Evolutionary conservation across 2,113 vertebrate species (phyloP).

Genomic region (Myanophis thanlyinensis): DNA sequence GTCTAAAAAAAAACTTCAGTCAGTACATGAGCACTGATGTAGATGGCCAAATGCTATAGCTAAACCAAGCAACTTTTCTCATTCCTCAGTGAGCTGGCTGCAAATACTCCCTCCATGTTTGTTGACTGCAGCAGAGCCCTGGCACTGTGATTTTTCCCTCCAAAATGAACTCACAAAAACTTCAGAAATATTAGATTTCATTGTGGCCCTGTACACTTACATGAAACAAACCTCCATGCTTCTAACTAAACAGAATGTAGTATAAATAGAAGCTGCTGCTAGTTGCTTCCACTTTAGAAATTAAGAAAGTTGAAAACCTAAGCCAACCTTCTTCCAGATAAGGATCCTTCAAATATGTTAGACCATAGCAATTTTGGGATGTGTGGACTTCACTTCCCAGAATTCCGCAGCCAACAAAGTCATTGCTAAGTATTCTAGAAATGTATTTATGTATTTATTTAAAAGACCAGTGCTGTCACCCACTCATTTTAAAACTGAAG

Average conservation of each 20-base stretch:
- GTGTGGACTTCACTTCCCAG: background rate
- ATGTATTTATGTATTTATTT: background rate
- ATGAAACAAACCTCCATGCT: background rate
- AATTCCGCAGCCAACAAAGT: background rate
- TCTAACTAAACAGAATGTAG: background rate
- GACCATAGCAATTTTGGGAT: background rate
- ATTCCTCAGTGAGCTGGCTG: background rate
- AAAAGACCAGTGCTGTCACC: background rate
- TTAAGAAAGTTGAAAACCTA: slow-evolving; percentile 12
- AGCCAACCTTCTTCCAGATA: background rate
- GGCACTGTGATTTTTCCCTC: slow-evolving; percentile 53
- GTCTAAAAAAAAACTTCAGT: background rate
- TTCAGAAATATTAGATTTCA: slow-evolving; percentile 23
- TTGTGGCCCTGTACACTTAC: background rate
- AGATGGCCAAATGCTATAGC: background rate
- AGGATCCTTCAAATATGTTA: background rate
- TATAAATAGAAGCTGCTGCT: background rate
- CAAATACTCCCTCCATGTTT: slow-evolving; percentile 2
- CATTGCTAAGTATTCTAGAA: background rate
- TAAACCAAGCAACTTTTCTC: background rate
- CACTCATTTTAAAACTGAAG: background rate
- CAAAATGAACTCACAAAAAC: background rate
- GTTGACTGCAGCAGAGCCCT: slow-evolving; percentile 46
- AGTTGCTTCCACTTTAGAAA: slow-evolving; percentile 42
- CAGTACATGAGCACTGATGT: background rate